These are phyloP conservation scores for Dunckerocampus dactyliophorus DNA, from an alignment of 2,113 vertebrate genomes.

Conservation along the genomic window DNA sequence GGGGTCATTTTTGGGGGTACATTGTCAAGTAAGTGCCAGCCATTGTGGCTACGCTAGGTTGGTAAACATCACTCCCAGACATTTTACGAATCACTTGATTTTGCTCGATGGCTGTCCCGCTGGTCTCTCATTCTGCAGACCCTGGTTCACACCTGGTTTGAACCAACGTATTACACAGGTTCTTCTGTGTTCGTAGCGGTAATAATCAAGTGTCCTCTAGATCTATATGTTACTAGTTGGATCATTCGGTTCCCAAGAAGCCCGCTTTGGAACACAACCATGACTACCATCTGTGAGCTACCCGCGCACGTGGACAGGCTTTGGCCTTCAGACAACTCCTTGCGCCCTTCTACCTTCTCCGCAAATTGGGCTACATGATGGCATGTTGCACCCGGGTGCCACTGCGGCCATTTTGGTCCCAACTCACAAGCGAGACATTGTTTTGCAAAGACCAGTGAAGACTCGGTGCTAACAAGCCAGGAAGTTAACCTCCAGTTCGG, in stretches of 20 bases:
- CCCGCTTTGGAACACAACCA: not conserved
- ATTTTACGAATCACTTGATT: too few species aligned
- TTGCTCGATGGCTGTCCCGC: too few species aligned
- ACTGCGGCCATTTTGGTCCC: conserved; percentile 46
- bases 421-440: conserved; percentile 48
- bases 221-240: not conserved
- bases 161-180: too few species aligned
- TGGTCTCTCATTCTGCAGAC: too few species aligned
- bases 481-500: conserved; percentile 12
- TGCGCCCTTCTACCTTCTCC: conserved; percentile 14
- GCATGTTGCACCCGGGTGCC: conserved; percentile 61
- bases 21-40: too few species aligned
- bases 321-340: conserved; percentile 12
- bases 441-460: conserved; percentile 22
- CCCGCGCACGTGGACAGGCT: not conserved
- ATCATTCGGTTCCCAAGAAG: not conserved
- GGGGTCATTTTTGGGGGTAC: too few species aligned
- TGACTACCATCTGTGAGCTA: conserved; percentile 1
- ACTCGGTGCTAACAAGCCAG: conserved; percentile 17
- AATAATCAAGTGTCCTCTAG: not conserved
- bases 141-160: too few species aligned
- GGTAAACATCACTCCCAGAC: too few species aligned
- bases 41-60: too few species aligned
- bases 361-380: conserved; percentile 31
- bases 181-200: too few species aligned